A percentile compares a stretch with the other conserved stretches of the same genome.
These are phyloP conservation scores for Hirundo rustica DNA, from an alignment of 2,797 vertebrate species.

Conservation along the genomic window DNA sequence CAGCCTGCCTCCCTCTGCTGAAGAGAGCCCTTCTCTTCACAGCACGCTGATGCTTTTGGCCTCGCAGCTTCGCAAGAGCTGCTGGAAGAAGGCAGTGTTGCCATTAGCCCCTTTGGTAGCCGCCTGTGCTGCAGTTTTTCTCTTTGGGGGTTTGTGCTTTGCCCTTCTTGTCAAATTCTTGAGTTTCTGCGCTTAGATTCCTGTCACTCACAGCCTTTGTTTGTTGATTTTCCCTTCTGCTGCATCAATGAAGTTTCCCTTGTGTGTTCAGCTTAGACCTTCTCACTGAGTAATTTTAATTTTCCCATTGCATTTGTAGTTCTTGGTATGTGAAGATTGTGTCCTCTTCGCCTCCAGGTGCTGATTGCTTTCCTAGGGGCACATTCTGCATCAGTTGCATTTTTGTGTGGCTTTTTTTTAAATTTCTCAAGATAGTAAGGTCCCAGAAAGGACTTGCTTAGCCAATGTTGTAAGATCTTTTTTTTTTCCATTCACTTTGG, in stretches of 20 bases:
- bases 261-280: background rate
- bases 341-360: background rate
- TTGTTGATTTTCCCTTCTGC: background rate
- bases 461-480: background rate
- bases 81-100: background rate
- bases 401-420: background rate
- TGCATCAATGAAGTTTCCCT: background rate
- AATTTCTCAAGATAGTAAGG: background rate
- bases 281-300: background rate
- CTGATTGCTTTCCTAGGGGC: background rate
- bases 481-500: background rate
- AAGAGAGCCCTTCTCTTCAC: no score
- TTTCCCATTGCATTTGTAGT: background rate
- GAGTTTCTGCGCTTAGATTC: background rate
- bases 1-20: background rate
- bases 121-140: background rate
- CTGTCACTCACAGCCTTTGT: background rate
- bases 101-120: background rate
- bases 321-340: accelerated
- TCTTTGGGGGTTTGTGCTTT: background rate
- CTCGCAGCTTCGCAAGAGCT: background rate
- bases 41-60: background rate
- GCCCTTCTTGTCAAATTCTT: background rate
- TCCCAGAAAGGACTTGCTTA: background rate
- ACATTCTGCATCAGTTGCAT: background rate